These are phyloP conservation scores for Rhyacichthys aspro DNA, from an alignment of 2,797 vertebrate species.

Conservation along the genomic window DNA sequence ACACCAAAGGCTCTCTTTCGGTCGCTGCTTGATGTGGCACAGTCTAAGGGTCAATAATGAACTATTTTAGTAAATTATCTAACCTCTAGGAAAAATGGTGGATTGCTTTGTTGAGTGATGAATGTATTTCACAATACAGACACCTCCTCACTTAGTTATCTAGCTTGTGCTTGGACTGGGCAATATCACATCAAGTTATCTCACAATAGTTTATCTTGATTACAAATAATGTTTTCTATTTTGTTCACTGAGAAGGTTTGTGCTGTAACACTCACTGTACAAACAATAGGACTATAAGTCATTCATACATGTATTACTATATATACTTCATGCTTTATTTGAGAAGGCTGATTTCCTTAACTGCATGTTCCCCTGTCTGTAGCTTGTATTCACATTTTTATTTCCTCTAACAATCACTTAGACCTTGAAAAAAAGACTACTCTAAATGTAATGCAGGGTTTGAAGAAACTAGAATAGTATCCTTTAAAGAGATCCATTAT, in stretches of 20 bases:
- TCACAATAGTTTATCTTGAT: too few relatives aligned
- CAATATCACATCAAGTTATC: too few relatives aligned
- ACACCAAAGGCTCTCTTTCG: slow-evolving; percentile 27
- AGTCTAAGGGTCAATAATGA: background rate
- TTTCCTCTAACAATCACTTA: slow-evolving; percentile 51
- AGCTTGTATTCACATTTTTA: slow-evolving; percentile 30
- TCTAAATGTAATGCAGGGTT: slow-evolving; percentile 57
- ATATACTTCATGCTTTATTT: background rate
- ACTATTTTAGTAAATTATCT: slow-evolving; percentile 11
- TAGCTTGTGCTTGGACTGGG: too few relatives aligned
- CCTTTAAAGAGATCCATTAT: background rate
- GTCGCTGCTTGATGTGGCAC: slow-evolving; percentile 22
- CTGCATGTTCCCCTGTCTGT: slow-evolving; percentile 12
- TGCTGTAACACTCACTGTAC: too few relatives aligned
- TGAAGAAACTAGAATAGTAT: slow-evolving; percentile 13
- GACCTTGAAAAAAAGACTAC: slow-evolving; percentile 47
- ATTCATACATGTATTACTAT: too few relatives aligned
- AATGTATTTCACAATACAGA: too few relatives aligned
- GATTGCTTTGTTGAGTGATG: too few relatives aligned
- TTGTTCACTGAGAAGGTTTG: too few relatives aligned
- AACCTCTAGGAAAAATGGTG: slow-evolving; percentile 14
- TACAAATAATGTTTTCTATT: too few relatives aligned
- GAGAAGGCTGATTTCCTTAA: slow-evolving; percentile 17
- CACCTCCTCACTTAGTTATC: too few relatives aligned
- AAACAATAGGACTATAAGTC: too few relatives aligned